A percentile compares a stretch with the other conserved stretches of the same genome.
These are phyloP conservation scores for Syngnathus typhle DNA, from an alignment of 2,113 vertebrate genomes.

Conservation along the genomic window DNA sequence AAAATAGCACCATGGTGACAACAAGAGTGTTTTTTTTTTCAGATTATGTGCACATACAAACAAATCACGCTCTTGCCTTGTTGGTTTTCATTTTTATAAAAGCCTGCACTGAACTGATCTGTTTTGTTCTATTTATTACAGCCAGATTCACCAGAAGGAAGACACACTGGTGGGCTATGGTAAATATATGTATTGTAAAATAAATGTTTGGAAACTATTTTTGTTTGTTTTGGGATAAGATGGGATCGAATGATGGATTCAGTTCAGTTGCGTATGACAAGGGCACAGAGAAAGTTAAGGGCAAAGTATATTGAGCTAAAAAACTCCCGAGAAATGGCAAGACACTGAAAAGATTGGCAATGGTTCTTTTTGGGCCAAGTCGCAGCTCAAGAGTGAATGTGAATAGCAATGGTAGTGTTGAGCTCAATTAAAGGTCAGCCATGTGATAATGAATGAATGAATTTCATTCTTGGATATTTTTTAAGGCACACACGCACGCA, in stretches of 20 bases:
- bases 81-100: neutral
- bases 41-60: too few relatives aligned
- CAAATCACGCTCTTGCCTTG: too few relatives aligned
- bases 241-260: neutral
- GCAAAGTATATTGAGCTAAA: neutral
- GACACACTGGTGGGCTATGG: constrained; percentile 70
- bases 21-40: neutral
- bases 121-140: constrained; percentile 49
- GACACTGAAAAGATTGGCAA: neutral
- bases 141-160: constrained; percentile 63
- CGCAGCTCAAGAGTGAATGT: neutral
- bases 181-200: constrained; percentile 37
- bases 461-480: neutral
- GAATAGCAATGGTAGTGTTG: neutral
- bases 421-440: neutral
- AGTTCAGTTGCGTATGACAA: neutral
- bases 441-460: neutral
- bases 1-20: neutral
- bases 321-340: neutral
- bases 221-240: neutral
- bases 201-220: too few relatives aligned
- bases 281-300: neutral
- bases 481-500: neutral
- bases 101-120: constrained; percentile 15
- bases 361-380: neutral